Conservation (phyloP, 2,113 vertebrate species). For the Stercorarius parasiticus region DNA sequence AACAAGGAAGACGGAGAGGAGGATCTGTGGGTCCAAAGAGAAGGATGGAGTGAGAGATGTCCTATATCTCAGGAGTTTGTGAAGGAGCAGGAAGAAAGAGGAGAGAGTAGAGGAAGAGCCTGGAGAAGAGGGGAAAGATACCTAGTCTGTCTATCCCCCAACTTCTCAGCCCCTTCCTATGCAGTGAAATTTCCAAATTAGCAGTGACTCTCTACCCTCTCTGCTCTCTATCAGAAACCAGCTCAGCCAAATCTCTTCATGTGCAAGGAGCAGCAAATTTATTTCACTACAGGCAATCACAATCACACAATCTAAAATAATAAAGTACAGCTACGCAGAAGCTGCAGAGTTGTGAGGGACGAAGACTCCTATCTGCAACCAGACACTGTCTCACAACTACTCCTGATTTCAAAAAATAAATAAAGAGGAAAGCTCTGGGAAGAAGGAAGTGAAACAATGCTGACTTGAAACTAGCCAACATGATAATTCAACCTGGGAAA, state of each 20-base stretch:
- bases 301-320: not conserved
- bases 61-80: not conserved
- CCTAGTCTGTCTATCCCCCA: not conserved
- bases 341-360: not conserved
- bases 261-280: not conserved
- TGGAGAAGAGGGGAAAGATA: not conserved
- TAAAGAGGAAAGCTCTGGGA: not conserved
- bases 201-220: not conserved
- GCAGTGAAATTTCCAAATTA: not conserved
- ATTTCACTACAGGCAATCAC: not conserved
- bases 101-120: not conserved
- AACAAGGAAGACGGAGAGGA: not conserved
- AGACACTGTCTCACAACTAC: not conserved
- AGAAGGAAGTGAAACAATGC: not conserved
- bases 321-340: not conserved
- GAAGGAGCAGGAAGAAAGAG: not conserved
- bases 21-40: not conserved
- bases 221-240: not conserved
- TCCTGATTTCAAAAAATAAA: not conserved
- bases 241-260: not conserved
- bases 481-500: not conserved
- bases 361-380: not conserved
- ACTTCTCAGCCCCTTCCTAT: not conserved
- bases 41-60: not conserved
- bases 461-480: not conserved